Evolutionary conservation across 2,113 vertebrate genomes (phyloP), one percentile per base, ranked within the genome.

Genomic region (Illadopsis cleaveri): DNA sequence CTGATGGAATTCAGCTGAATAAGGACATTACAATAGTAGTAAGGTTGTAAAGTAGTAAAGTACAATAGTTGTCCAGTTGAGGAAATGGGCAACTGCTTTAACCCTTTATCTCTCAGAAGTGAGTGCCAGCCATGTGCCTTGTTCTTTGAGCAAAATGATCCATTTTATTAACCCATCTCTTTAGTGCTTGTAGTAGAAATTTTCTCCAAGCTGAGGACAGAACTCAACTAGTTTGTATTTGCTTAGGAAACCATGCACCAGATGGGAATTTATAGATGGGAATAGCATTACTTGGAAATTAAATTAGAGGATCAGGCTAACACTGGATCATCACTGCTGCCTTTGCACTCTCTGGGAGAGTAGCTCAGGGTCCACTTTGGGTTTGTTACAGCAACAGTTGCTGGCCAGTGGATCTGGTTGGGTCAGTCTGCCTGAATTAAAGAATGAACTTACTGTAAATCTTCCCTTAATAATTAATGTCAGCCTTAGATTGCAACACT

Each of bases 1-100:
- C 96, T 98, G 97, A 98, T 97, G 97, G 97, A 98, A 98, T 98
- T 97, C 93, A 96, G 81, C 93, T 93, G 95, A 95, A 89, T 88
- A 91, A 76, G 2, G 80, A 81, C 77, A 84, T 97, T 82, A 76
- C 33, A 95, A 95, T 92, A 85, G 80, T 92, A 86, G 92, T 90
- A 61, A 61, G 18, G 58, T 60, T 60, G 58, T 37, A 27, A 37
- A 27, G 58, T 60, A 38, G 58, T 61, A 61, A 61, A 61, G 25
- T 61, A 20, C 58, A 61, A 61, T 40, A 80, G 90, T 86, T 5
- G 1, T 89, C 73, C 77, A 89, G 79, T 44, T 87, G 71, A 90
- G 78, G 84, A 90, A 78, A 42, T 81, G 78, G 53, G 58, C 47
- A 90, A 66, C 92, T 65, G 40, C 72, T 95, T 93, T 93, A 95